Conservation (phyloP, 2,888 invertebrate genomes). For the Lycia hirtaria region DNA sequence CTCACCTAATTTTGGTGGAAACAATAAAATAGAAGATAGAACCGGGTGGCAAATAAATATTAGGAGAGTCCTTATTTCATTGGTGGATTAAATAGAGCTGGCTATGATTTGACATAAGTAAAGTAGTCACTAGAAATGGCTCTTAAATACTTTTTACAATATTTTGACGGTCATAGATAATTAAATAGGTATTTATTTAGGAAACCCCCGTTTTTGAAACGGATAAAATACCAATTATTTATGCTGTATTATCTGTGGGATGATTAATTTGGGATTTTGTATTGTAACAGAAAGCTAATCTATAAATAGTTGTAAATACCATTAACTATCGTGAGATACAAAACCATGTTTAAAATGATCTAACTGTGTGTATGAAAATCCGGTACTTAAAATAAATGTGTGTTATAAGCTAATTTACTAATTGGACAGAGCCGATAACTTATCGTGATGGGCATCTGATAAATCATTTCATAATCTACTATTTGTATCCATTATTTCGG, state of each 20-base stretch:
- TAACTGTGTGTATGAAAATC: not conserved
- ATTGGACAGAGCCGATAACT: conserved; percentile 12
- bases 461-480: not conserved
- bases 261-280: not conserved
- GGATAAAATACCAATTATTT: not conserved
- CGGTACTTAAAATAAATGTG: not conserved
- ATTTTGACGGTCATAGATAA: not conserved
- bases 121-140: not conserved
- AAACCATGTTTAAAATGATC: not conserved
- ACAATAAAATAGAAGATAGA: no score
- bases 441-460: not conserved
- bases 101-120: no score
- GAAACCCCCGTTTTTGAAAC: not conserved
- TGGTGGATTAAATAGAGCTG: no score
- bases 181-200: not conserved
- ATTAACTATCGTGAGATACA: no score
- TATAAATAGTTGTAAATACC: not conserved
- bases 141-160: not conserved
- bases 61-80: no score
- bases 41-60: no score
- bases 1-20: no score
- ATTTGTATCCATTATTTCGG: not conserved
- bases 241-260: not conserved
- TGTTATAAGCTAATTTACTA: not conserved
- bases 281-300: not conserved